Conservation (phyloP, 1,140 invertebrate genomes). For the Aplysia californica region DNA sequence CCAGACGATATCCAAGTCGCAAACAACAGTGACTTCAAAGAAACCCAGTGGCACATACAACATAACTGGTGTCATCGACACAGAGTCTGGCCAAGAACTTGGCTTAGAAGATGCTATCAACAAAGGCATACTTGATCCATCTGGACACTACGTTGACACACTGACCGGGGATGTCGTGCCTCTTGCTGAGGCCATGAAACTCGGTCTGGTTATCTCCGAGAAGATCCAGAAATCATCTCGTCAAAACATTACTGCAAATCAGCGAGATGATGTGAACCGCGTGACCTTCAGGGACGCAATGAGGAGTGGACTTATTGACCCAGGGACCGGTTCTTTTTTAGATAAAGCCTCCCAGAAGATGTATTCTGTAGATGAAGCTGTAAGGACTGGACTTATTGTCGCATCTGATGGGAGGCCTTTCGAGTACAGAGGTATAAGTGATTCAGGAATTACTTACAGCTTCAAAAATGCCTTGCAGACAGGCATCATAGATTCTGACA, state of each 20-base stretch:
- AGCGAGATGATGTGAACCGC: neutral
- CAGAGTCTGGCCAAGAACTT: slow-evolving; percentile 69
- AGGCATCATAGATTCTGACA: slow-evolving; percentile 52
- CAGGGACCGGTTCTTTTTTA: slow-evolving; percentile 79
- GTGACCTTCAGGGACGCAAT: slow-evolving; percentile 81
- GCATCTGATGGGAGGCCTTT: slow-evolving; percentile 75
- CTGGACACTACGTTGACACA: slow-evolving; percentile 76
- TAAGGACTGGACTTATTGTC: slow-evolving; percentile 81
- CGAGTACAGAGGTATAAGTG: slow-evolving; percentile 45
- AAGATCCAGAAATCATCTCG: slow-evolving; percentile 73
- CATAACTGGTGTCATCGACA: slow-evolving; percentile 85
- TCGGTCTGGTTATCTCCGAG: slow-evolving; percentile 82
- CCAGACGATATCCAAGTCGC: slow-evolving; percentile 61
- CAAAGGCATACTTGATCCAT: slow-evolving; percentile 61
- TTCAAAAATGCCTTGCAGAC: slow-evolving; percentile 54
- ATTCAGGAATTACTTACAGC: slow-evolving; percentile 43
- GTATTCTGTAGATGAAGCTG: slow-evolving; percentile 79
- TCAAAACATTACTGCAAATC: slow-evolving; percentile 6
- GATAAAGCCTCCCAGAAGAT: slow-evolving; percentile 80
- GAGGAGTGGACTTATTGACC: slow-evolving; percentile 81
- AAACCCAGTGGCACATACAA: slow-evolving; percentile 47
- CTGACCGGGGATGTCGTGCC: slow-evolving; percentile 80
- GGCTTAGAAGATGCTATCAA: slow-evolving; percentile 59
- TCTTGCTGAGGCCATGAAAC: slow-evolving; percentile 81
- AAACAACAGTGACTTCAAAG: slow-evolving; percentile 45